Conservation (phyloP, 1,140 invertebrate genomes). For the Heliconius melpomene region DNA sequence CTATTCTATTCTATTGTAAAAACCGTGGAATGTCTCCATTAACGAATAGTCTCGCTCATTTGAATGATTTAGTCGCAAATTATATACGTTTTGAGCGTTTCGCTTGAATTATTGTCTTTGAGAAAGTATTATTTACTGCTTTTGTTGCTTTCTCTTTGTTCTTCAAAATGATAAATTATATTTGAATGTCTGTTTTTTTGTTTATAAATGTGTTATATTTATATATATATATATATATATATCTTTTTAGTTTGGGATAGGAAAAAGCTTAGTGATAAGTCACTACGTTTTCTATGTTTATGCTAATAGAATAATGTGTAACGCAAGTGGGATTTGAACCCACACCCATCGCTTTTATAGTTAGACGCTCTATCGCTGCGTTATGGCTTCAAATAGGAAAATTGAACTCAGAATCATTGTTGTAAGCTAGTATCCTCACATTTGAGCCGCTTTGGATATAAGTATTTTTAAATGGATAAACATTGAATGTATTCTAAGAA, state of each 20-base stretch:
- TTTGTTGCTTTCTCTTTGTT: conserved; percentile 49
- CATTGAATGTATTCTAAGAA: conserved; percentile 45
- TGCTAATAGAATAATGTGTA: conserved; percentile 21
- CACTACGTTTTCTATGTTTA: too few species aligned
- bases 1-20: conserved; percentile 22
- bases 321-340: too few species aligned
- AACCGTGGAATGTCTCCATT: conserved; percentile 31
- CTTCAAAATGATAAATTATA: conserved; percentile 10
- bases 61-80: conserved; percentile 57
- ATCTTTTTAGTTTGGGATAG: not conserved
- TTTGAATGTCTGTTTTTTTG: conserved; percentile 7
- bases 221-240: conserved; percentile 33
- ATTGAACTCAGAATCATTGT: not conserved
- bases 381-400: not conserved
- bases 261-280: too few species aligned
- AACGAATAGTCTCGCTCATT: conserved; percentile 43
- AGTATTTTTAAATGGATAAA: conserved; percentile 22
- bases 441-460: not conserved
- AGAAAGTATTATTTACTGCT: conserved; percentile 63
- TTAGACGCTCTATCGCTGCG: too few species aligned
- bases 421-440: not conserved
- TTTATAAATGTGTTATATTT: too few species aligned
- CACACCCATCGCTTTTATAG: too few species aligned
- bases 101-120: conserved; percentile 53
- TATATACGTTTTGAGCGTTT: conserved; percentile 56